phyloP scores from a whole-genome alignment of 2,888 invertebrate species.

The Rotaria sp. region DNA sequence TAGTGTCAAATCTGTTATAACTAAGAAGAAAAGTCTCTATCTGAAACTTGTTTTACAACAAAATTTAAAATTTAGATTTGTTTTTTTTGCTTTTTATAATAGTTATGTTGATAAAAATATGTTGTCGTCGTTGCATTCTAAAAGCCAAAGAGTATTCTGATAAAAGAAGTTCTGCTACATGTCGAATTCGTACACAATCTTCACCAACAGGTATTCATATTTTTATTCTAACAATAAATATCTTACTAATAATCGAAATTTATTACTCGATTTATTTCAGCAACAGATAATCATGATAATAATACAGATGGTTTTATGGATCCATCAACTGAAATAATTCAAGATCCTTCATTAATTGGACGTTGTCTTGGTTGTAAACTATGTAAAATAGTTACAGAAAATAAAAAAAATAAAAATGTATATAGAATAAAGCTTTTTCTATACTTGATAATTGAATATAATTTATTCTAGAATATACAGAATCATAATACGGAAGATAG shows the following conservation, averaged over 20 bases:
- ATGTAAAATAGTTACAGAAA: background rate
- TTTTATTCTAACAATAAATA: background rate
- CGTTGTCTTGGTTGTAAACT: background rate
- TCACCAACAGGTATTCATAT: background rate
- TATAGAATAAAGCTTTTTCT: background rate
- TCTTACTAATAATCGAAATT: background rate
- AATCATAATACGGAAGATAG: background rate
- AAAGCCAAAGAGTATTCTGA: background rate
- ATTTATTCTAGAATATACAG: background rate
- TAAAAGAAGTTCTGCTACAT: background rate
- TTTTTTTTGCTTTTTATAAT: no score
- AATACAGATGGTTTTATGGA: background rate
- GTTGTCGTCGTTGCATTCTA: background rate
- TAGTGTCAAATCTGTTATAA: no score
- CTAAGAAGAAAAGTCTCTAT: no score
- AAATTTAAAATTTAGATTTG: no score
- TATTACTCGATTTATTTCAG: background rate
- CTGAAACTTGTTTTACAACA: no score
- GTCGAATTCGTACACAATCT: no score
- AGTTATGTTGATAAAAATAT: background rate
- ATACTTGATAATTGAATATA: background rate
- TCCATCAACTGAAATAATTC: background rate
- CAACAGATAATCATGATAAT: background rate
- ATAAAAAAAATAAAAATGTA: background rate
- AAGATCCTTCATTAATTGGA: background rate